Conservation (phyloP, 2,797 vertebrate genomes). For the Lates japonicus region DNA sequence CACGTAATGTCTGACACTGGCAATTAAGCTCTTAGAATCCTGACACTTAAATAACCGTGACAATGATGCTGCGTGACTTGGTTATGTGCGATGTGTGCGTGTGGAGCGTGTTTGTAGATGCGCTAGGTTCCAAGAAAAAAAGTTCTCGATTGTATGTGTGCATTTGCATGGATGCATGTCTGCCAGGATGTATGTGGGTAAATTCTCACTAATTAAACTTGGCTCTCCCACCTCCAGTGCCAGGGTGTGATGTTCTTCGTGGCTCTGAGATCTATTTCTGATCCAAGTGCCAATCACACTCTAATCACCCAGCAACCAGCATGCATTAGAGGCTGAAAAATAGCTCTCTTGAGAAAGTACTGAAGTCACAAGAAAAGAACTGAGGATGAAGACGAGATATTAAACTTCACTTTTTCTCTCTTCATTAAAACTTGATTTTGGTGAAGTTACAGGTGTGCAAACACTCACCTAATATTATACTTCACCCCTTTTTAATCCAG, state of each 20-base stretch:
- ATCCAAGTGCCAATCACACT: slow-evolving; percentile 78
- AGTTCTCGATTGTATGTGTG: slow-evolving; percentile 35
- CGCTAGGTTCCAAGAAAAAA: slow-evolving; percentile 29
- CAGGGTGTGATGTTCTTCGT: slow-evolving; percentile 81
- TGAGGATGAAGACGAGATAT: slow-evolving; percentile 24
- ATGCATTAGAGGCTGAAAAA: slow-evolving; percentile 54
- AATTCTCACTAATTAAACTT: slow-evolving; percentile 73
- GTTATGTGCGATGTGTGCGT: slow-evolving; percentile 18
- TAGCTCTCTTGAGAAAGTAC: slow-evolving; percentile 33
- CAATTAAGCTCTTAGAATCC: slow-evolving; percentile 59
- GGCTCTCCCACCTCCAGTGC: slow-evolving; percentile 71
- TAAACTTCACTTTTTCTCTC: slow-evolving; percentile 25
- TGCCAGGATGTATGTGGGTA: slow-evolving; percentile 58
- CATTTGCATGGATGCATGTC: slow-evolving; percentile 32
- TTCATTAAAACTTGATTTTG: slow-evolving; percentile 41
- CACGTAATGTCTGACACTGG: slow-evolving; percentile 50
- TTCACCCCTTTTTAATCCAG: slow-evolving; percentile 17
- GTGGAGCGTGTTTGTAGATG: slow-evolving; percentile 28
- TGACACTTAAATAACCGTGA: slow-evolving; percentile 60
- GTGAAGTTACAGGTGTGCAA: slow-evolving; percentile 19
- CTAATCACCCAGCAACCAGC: slow-evolving; percentile 63
- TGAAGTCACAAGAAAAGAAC: slow-evolving; percentile 35
- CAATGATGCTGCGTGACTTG: slow-evolving; percentile 51
- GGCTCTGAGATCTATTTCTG: slow-evolving; percentile 78
- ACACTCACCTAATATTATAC: slow-evolving; percentile 17